phyloP scores from a whole-genome alignment of 2,888 invertebrate species.

The Habrosyne pyritoides region DNA sequence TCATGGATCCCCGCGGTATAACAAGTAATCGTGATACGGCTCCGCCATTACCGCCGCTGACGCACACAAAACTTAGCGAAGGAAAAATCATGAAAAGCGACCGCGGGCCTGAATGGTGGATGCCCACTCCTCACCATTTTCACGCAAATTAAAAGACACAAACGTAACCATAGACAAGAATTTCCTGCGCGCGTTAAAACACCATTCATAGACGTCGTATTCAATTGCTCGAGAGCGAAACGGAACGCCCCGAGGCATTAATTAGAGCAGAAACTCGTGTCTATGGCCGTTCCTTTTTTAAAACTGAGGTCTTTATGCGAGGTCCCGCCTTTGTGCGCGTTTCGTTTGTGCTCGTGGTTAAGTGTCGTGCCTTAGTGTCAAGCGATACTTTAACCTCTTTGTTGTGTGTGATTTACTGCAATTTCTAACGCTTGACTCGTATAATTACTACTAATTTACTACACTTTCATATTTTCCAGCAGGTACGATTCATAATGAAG shows the following conservation, averaged over 20 bases:
- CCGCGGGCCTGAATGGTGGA: conserved; percentile 56
- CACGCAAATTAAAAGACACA: conserved; percentile 82
- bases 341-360: conserved; percentile 60
- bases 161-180: conserved; percentile 69
- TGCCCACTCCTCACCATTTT: conserved; percentile 76
- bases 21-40: conserved; percentile 64
- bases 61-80: conserved; percentile 58
- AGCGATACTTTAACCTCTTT: conserved; percentile 60
- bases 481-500: conserved; percentile 55
- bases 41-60: conserved; percentile 46
- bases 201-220: conserved; percentile 75
- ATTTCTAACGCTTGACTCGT: conserved; percentile 26
- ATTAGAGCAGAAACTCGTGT: conserved; percentile 80
- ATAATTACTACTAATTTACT: conserved; percentile 16
- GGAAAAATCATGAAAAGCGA: conserved; percentile 60
- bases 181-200: conserved; percentile 72
- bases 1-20: conserved; percentile 51
- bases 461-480: conserved; percentile 26
- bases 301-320: conserved; percentile 76
- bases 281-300: conserved; percentile 77
- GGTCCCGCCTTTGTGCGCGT: conserved; percentile 65
- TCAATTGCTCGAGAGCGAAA: conserved; percentile 76
- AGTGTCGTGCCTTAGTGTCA: conserved; percentile 70
- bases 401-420: conserved; percentile 43
- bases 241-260: conserved; percentile 81